Evolutionary conservation across 2,888 invertebrate species (phyloP).

Genomic region (Cheilosia urbana): DNA sequence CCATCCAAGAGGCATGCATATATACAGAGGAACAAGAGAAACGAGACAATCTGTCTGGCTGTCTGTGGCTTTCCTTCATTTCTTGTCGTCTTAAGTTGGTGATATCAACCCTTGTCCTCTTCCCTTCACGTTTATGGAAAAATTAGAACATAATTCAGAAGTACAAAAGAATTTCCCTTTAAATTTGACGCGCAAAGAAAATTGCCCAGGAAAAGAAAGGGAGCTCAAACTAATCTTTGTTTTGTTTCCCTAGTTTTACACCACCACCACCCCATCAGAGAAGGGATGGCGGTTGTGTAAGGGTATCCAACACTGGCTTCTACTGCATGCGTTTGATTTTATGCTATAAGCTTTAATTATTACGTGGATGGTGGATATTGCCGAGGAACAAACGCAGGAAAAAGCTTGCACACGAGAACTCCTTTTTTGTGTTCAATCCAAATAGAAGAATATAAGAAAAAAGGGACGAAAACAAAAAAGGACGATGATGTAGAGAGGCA

Average conservation of each 20-base stretch:
- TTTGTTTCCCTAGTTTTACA: slow-evolving; percentile 41
- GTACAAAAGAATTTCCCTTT: slow-evolving; percentile 54
- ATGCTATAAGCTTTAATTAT: slow-evolving; percentile 68
- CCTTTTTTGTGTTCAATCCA: slow-evolving; percentile 7
- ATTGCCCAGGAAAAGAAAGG: slow-evolving; percentile 35
- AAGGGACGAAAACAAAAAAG: slow-evolving; percentile 14
- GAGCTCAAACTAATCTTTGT: slow-evolving; percentile 63
- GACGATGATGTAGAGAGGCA: slow-evolving; percentile 42
- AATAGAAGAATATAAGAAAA: slow-evolving; percentile 10
- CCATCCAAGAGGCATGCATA: slow-evolving; percentile 13
- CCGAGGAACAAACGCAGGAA: slow-evolving; percentile 6
- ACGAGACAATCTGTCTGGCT: slow-evolving; percentile 60
- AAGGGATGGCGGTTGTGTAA: slow-evolving; percentile 26
- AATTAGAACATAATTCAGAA: slow-evolving; percentile 66
- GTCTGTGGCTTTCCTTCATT: slow-evolving; percentile 56
- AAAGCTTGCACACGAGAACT: slow-evolving; percentile 39
- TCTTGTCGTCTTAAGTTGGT: slow-evolving; percentile 28
- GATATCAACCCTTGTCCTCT: slow-evolving; percentile 3
- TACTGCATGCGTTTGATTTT: slow-evolving; percentile 68
- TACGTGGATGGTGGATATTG: slow-evolving; percentile 47
- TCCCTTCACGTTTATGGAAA: slow-evolving; percentile 33
- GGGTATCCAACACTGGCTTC: slow-evolving; percentile 35
- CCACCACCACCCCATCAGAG: background rate
- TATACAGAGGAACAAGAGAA: slow-evolving; percentile 1
- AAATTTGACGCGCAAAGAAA: slow-evolving; percentile 60